phyloP scores from a whole-genome alignment of 1,140 invertebrate species.

The Pinna nobilis region DNA sequence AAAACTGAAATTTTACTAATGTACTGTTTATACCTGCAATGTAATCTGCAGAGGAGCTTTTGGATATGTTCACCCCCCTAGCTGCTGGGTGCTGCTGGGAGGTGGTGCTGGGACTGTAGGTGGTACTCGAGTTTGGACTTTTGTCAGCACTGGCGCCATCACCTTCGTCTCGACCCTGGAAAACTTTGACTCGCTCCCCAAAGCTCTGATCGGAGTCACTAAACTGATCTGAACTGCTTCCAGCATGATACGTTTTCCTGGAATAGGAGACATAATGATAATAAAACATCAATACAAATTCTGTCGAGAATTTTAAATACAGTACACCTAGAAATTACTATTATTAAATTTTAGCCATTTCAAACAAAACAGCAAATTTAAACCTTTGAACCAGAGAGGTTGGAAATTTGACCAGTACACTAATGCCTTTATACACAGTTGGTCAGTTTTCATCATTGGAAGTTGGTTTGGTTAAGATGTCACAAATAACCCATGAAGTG shows the following conservation, averaged over 20 bases:
- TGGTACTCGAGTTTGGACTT: constrained; percentile 47
- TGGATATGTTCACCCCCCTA: constrained; percentile 26
- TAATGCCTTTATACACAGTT: too few relatives aligned
- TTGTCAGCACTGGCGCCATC: constrained; percentile 52
- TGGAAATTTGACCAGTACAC: too few relatives aligned
- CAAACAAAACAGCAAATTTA: too few relatives aligned
- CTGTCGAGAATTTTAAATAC: neutral
- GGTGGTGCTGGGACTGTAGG: constrained; percentile 29
- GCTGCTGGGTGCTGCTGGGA: constrained; percentile 20
- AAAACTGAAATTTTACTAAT: too few relatives aligned
- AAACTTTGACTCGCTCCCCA: constrained; percentile 16
- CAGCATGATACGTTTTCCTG: constrained; percentile 47
- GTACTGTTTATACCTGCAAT: constrained; percentile 35
- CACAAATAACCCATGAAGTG: too few relatives aligned
- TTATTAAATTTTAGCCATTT: too few relatives aligned
- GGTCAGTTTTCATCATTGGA: too few relatives aligned
- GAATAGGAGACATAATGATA: neutral
- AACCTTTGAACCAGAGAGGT: too few relatives aligned
- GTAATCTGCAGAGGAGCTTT: constrained; percentile 44
- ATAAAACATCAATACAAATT: neutral
- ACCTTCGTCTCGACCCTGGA: constrained; percentile 31
- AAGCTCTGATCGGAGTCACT: constrained; percentile 55
- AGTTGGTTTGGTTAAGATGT: too few relatives aligned
- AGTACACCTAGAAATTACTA: too few relatives aligned
- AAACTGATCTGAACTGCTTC: constrained; percentile 56